These are phyloP conservation scores for Ceriagrion tenellum DNA, from an alignment of 2,888 invertebrate species.

Conservation along the genomic window DNA sequence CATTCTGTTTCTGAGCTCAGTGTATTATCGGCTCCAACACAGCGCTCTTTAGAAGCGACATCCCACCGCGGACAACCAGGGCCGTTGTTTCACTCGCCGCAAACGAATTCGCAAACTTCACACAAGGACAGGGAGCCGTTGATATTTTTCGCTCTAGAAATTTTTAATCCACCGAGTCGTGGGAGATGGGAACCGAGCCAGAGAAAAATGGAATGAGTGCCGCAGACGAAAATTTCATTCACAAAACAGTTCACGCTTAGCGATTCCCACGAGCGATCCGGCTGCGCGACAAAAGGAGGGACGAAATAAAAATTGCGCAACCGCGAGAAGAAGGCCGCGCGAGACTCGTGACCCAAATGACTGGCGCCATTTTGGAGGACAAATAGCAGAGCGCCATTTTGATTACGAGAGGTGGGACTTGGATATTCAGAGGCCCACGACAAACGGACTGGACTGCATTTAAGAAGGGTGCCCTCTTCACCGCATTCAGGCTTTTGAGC, in stretches of 20 bases:
- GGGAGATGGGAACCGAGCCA: background rate
- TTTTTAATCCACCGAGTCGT: background rate
- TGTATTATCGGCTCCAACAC: too few relatives aligned
- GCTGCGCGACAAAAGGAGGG: background rate
- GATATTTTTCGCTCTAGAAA: constrained; percentile 1
- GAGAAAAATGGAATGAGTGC: background rate
- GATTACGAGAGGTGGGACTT: background rate
- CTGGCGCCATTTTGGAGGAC: background rate
- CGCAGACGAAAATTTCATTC: background rate
- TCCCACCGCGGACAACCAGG: too few relatives aligned
- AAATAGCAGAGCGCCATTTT: background rate
- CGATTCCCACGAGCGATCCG: background rate
- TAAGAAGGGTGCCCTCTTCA: background rate
- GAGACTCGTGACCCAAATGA: background rate
- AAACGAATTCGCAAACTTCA: background rate
- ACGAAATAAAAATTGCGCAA: background rate
- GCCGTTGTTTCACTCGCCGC: background rate
- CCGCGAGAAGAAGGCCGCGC: background rate
- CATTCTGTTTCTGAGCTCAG: too few relatives aligned
- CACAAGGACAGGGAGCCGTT: background rate
- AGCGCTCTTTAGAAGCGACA: too few relatives aligned
- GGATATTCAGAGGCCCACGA: background rate
- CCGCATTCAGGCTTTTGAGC: background rate
- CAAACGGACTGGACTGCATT: background rate
- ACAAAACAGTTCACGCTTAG: background rate